A percentile compares a stretch with the other conserved stretches of the same genome.
Evolutionary conservation across 1,140 invertebrate species (phyloP).

Genomic region (Atopsyche davidsoni): DNA sequence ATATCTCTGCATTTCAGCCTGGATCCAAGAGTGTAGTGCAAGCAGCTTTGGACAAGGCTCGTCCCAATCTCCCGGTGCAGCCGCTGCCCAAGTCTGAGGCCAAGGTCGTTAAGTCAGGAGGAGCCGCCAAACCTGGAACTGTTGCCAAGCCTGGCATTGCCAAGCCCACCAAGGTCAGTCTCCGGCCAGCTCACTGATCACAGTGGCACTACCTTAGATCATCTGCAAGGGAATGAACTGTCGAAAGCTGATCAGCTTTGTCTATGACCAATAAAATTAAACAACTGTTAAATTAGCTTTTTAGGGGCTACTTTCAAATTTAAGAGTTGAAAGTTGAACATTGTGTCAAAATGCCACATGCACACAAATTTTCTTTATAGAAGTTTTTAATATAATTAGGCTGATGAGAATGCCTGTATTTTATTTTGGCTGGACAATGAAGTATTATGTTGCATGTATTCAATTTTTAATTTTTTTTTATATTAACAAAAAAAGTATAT

Average conservation of each 20-base stretch:
- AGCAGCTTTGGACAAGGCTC: slow-evolving; percentile 76
- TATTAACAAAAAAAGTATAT: no score
- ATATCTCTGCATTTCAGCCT: slow-evolving; percentile 49
- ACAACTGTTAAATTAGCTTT: no score
- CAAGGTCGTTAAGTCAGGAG: slow-evolving; percentile 53
- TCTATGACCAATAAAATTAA: no score
- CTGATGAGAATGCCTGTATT: no score
- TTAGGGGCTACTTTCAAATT: not conserved
- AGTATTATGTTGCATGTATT: no score
- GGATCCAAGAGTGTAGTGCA: slow-evolving; percentile 76
- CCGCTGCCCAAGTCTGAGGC: slow-evolving; percentile 64
- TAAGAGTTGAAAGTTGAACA: not conserved
- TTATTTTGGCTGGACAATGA: no score
- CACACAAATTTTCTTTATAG: not conserved
- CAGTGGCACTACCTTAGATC: no score
- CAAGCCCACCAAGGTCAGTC: slow-evolving; percentile 24
- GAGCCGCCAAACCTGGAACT: slow-evolving; percentile 36
- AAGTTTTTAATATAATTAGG: no score
- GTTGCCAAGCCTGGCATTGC: slow-evolving; percentile 12
- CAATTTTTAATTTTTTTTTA: no score
- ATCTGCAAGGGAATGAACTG: no score
- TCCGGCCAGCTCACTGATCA: no score
- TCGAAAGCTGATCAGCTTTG: no score
- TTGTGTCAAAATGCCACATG: not conserved
- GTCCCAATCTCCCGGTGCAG: slow-evolving; percentile 78